phyloP scores from a whole-genome alignment of 2,888 invertebrate species.

The Trisateles emortualis region DNA sequence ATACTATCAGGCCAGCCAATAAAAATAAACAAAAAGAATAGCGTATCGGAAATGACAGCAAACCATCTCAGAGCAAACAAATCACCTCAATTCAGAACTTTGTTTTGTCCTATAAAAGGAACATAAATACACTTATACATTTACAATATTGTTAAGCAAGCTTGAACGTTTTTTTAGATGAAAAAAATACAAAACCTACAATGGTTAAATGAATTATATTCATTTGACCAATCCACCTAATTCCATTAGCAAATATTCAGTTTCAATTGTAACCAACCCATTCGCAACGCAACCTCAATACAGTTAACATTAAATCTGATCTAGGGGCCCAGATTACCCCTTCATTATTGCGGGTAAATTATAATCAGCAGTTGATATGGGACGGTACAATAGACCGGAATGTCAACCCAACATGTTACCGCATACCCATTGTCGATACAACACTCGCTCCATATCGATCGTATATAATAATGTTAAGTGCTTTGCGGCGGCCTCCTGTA shows the following conservation, averaged over 20 bases:
- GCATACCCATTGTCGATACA: conserved; percentile 38
- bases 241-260: conserved; percentile 3
- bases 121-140: too few species aligned
- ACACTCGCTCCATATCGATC: conserved; percentile 39
- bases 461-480: conserved; percentile 35
- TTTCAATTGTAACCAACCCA: conserved; percentile 17
- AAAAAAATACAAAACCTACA: too few species aligned
- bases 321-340: conserved; percentile 20
- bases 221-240: neutral
- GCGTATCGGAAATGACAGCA: too few species aligned
- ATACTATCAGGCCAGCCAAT: too few species aligned
- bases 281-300: conserved; percentile 10
- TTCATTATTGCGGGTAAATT: conserved; percentile 34
- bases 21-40: too few species aligned
- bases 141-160: too few species aligned
- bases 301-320: conserved; percentile 26
- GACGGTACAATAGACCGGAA: conserved; percentile 34
- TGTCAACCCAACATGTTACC: conserved; percentile 44
- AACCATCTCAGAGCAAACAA: too few species aligned
- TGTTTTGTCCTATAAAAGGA: too few species aligned
- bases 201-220: too few species aligned
- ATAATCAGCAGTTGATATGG: conserved; percentile 31
- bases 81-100: too few species aligned
- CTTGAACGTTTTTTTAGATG: too few species aligned
- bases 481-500: conserved; percentile 22